A percentile compares a stretch with the other conserved stretches of the same genome.
Conservation (phyloP, 1,140 invertebrate species). For the Holotrichia oblita region DNA sequence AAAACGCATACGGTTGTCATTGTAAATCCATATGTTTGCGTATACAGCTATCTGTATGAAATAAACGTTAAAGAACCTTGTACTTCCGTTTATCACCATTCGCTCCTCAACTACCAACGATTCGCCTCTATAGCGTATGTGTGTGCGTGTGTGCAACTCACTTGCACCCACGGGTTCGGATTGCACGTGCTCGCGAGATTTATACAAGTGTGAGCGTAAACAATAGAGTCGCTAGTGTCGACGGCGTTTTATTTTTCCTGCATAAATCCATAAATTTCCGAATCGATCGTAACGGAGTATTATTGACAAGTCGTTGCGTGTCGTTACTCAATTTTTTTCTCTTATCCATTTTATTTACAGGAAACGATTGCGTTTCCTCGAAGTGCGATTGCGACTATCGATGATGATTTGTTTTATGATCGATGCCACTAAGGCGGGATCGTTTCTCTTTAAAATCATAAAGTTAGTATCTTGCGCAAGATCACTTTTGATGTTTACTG, state of each 20-base stretch:
- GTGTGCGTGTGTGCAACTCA: neutral
- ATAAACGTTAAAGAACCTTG: neutral
- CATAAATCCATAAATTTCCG: conserved; percentile 22
- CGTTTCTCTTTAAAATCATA: neutral
- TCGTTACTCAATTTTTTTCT: conserved; percentile 17
- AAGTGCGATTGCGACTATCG: conserved; percentile 22
- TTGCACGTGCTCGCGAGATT: conserved; percentile 22
- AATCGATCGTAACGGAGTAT: conserved; percentile 22
- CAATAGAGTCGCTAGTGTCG: conserved; percentile 34
- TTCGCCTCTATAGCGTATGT: neutral
- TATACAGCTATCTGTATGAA: neutral
- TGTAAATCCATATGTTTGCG: neutral
- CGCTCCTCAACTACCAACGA: neutral
- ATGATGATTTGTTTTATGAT: conserved; percentile 14
- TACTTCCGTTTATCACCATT: conserved; percentile 7
- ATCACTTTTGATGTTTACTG: too few relatives aligned
- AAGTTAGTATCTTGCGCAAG: neutral
- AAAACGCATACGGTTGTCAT: neutral
- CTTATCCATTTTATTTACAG: conserved; percentile 14
- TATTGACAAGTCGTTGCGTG: conserved; percentile 13
- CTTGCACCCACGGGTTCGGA: neutral
- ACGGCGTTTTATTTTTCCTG: conserved; percentile 21
- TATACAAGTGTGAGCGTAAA: conserved; percentile 29
- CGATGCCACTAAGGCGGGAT: conserved; percentile 7
- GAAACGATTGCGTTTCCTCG: conserved; percentile 30